A percentile compares a stretch with the other conserved stretches of the same genome.
Conservation (phyloP, 37 sponge, comb jelly and placozoan species). For the Trichoplax adhaerens region DNA sequence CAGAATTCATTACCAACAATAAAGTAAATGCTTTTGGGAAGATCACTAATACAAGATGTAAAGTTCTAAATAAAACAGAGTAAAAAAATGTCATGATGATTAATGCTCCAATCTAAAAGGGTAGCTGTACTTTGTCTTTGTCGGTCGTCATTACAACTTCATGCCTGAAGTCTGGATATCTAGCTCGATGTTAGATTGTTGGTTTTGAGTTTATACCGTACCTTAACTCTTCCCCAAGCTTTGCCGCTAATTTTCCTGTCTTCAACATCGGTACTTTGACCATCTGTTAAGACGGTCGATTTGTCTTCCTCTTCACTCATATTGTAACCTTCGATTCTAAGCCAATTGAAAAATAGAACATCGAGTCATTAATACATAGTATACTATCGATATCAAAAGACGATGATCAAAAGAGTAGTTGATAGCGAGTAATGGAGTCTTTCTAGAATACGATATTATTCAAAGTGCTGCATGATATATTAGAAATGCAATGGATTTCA, state of each 20-base stretch:
- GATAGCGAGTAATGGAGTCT: too few species aligned
- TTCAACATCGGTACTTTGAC: neutral
- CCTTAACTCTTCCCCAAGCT: slow-evolving; percentile 4
- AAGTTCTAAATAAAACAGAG: neutral
- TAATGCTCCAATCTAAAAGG: neutral
- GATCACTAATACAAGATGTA: slow-evolving; percentile 3
- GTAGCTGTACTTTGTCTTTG: neutral
- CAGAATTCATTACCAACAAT: slow-evolving; percentile 99
- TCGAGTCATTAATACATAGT: too few species aligned
- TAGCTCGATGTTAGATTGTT: slow-evolving; percentile 14
- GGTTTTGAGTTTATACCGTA: neutral
- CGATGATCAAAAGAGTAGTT: too few species aligned
- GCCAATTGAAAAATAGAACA: too few species aligned
- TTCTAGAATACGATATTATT: too few species aligned
- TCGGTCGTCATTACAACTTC: too few species aligned
- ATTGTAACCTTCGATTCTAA: too few species aligned
- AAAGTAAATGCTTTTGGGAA: slow-evolving; percentile 73
- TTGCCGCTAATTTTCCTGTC: slow-evolving; percentile 7
- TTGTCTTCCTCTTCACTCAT: too few species aligned
- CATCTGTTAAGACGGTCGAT: too few species aligned
- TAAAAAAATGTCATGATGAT: neutral
- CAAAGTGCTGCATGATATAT: too few species aligned
- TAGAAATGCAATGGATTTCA: too few species aligned
- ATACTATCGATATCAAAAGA: too few species aligned
- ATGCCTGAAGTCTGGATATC: neutral